Conservation (phyloP, 2,113 vertebrate genomes). For the Aix galericulata region DNA sequence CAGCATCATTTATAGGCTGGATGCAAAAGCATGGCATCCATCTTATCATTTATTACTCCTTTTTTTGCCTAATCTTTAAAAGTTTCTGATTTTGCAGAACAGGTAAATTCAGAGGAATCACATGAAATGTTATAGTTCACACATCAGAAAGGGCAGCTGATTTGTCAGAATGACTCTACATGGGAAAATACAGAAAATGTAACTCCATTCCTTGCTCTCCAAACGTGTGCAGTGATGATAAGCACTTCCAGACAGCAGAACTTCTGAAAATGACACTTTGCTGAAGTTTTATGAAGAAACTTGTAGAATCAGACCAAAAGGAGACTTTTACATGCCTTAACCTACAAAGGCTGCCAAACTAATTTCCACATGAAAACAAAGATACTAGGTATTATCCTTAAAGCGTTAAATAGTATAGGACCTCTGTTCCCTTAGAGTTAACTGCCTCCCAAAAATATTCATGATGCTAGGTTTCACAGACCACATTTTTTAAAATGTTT, state of each 20-base stretch:
- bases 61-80: neutral
- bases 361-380: neutral
- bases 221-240: neutral
- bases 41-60: neutral
- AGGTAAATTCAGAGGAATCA: neutral
- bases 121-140: neutral
- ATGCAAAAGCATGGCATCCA: neutral
- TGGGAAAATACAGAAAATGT: neutral
- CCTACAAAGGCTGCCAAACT: neutral
- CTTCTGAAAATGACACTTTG: neutral
- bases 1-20: neutral
- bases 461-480: neutral
- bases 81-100: neutral
- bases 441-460: neutral
- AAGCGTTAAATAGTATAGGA: neutral
- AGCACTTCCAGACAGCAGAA: neutral
- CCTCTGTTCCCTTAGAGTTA: neutral
- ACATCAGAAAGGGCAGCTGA: neutral
- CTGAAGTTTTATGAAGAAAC: neutral
- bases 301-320: neutral
- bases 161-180: neutral
- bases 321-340: neutral
- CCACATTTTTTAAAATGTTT: neutral
- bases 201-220: neutral
- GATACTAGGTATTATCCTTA: neutral